Evolutionary conservation across 2,113 vertebrate genomes (phyloP), one percentile per base, ranked within the genome.

Genomic region (Chlorodrepanis virens): DNA sequence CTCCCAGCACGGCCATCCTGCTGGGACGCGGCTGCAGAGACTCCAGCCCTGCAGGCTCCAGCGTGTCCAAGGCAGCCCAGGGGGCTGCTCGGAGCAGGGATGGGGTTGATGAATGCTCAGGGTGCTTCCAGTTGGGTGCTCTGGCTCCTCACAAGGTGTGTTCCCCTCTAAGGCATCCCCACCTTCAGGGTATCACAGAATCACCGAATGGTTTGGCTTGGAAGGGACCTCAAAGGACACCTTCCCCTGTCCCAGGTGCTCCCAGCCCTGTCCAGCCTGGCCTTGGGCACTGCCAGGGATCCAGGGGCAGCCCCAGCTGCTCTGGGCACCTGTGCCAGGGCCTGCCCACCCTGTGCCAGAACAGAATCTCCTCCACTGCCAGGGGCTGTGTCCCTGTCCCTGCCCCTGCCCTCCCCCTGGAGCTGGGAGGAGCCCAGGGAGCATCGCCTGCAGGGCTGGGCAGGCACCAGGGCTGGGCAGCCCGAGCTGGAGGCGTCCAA

Each of bases 401-500:
- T 4, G 54, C 9, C 53, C 29, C 29, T 54, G 29, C 49, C 14
- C 49, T 16, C 2, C 0, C 12, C 39, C 54, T 7, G 6, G 39
- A 27, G 44, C 74, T 35, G 33, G 25, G 52, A 29, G 47, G n/a
- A 5, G 17, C 15, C 64, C 45, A 15, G 4, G 10, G n/a, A 24
- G 23, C 71, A 44, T 79, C 93, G 82, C 93, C 93, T 74, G 74
- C 59, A 28, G 74, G 3, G 52, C n/a, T 1, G 44, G 59, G 49
- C 0, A 27, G 87, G 64, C 47, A 86, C 57, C 4, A 3, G 72
- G 33, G 45, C 42, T 0, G 52, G 89, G 67, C 80, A 71, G 71
- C 76, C 93, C 10, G 56, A 11, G 11, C 83, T 27, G 70, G 19
- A 96, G 82, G 91, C 94, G 5, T 96, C 97, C 97, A 96, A 92